A percentile compares a stretch with the other conserved stretches of the same genome.
These are phyloP conservation scores for Macropodus opercularis DNA, from an alignment of 2,797 vertebrate genomes.

Conservation along the genomic window DNA sequence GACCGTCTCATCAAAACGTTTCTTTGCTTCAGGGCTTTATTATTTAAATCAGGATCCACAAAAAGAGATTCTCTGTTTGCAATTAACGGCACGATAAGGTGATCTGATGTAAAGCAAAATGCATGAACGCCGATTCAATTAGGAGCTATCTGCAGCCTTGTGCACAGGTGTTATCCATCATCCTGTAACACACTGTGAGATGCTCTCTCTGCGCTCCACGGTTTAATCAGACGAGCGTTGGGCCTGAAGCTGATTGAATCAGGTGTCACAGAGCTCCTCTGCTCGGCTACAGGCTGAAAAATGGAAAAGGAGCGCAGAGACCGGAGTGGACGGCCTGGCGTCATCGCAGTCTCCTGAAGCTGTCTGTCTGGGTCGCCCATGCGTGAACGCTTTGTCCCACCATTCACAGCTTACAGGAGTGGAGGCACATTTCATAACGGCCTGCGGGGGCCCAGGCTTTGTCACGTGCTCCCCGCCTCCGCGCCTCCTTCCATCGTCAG, in stretches of 20 bases:
- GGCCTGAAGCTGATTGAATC: conserved; percentile 38
- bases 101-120: background rate
- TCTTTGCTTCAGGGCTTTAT: background rate
- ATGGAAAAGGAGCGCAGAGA: conserved; percentile 17
- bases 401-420: conserved; percentile 21
- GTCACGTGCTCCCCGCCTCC: conserved; percentile 20
- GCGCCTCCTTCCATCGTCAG: conserved; percentile 30
- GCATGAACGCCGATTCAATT: background rate
- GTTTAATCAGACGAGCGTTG: conserved; percentile 14
- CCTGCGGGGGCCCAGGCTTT: conserved; percentile 24
- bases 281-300: conserved; percentile 32
- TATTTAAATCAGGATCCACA: background rate
- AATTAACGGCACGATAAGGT: background rate
- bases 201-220: background rate
- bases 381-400: conserved; percentile 36
- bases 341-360: conserved; percentile 26
- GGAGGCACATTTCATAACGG: conserved; percentile 9
- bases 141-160: background rate
- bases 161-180: background rate
- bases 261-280: conserved; percentile 34
- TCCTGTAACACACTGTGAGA: background rate
- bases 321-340: conserved; percentile 15
- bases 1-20: background rate
- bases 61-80: background rate
- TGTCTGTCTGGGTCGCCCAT: conserved; percentile 29